phyloP scores from a whole-genome alignment of 2,797 vertebrate genomes.

The Sciaenops ocellatus region DNA sequence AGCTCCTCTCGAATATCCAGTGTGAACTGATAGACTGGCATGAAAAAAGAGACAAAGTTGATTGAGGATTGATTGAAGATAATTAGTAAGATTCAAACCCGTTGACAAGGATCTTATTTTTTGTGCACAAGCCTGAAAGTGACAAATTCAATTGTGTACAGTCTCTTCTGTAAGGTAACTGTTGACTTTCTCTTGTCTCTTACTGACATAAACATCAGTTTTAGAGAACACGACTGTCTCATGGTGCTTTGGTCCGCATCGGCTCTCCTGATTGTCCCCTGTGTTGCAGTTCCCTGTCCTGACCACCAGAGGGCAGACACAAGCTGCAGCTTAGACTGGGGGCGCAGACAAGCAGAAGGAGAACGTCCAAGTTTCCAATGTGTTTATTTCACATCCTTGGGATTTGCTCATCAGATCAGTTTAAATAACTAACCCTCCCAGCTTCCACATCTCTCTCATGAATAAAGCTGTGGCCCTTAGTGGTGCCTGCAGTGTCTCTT shows the following conservation, averaged over 20 bases:
- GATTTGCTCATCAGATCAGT: slow-evolving; percentile 81
- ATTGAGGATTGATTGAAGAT: too few species aligned
- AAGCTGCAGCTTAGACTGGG: slow-evolving; percentile 85
- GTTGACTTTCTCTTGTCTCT: too few species aligned
- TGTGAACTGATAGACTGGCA: not conserved
- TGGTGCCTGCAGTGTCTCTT: slow-evolving; percentile 87
- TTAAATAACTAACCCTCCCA: slow-evolving; percentile 72
- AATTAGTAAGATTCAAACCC: not conserved
- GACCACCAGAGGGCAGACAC: slow-evolving; percentile 76
- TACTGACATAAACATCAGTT: not conserved
- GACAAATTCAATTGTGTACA: not conserved
- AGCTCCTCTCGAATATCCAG: too few species aligned
- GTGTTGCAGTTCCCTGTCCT: not conserved
- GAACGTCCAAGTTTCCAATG: slow-evolving; percentile 77
- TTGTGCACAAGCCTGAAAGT: not conserved
- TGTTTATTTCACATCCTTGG: slow-evolving; percentile 86
- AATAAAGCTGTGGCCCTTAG: slow-evolving; percentile 76
- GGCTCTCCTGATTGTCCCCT: not conserved
- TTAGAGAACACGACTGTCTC: not conserved
- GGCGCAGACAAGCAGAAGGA: slow-evolving; percentile 10
- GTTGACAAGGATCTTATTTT: not conserved
- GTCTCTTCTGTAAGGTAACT: too few species aligned
- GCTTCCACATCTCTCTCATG: slow-evolving; percentile 67
- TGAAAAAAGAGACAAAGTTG: not conserved
- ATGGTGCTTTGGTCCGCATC: not conserved